A percentile compares a stretch with the other conserved stretches of the same genome.
These are phyloP conservation scores for Callocephalon fimbriatum DNA, from an alignment of 2,113 vertebrate species.

Conservation along the genomic window DNA sequence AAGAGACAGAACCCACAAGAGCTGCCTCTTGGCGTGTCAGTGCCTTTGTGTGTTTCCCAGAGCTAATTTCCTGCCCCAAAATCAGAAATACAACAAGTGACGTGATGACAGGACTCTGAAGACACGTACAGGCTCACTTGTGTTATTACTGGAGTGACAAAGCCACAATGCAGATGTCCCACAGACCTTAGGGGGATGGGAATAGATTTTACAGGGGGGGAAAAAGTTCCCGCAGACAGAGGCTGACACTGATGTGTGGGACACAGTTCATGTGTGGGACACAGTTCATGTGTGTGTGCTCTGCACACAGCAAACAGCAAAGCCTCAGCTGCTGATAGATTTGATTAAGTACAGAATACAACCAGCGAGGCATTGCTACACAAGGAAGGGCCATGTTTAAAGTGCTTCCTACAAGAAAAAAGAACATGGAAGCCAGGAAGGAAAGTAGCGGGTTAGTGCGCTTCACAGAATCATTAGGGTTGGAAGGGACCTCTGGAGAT, in stretches of 20 bases:
- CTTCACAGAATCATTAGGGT: neutral
- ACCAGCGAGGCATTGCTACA: neutral
- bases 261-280: neutral
- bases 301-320: neutral
- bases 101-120: neutral
- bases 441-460: neutral
- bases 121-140: neutral
- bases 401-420: neutral
- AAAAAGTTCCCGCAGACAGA: rapidly evolving
- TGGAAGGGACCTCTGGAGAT: neutral
- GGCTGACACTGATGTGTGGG: neutral
- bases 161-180: neutral
- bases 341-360: neutral
- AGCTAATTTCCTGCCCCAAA: neutral
- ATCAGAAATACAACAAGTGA: neutral
- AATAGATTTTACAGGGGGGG: neutral
- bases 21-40: neutral
- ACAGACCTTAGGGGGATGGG: neutral
- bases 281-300: neutral
- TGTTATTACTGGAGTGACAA: neutral
- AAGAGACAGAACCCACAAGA: neutral
- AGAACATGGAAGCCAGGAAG: neutral
- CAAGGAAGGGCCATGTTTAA: neutral
- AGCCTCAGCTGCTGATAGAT: neutral
- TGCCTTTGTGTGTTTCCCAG: neutral